phyloP scores from a whole-genome alignment of 2,888 invertebrate genomes.

The Pseudococcus viburni region DNA sequence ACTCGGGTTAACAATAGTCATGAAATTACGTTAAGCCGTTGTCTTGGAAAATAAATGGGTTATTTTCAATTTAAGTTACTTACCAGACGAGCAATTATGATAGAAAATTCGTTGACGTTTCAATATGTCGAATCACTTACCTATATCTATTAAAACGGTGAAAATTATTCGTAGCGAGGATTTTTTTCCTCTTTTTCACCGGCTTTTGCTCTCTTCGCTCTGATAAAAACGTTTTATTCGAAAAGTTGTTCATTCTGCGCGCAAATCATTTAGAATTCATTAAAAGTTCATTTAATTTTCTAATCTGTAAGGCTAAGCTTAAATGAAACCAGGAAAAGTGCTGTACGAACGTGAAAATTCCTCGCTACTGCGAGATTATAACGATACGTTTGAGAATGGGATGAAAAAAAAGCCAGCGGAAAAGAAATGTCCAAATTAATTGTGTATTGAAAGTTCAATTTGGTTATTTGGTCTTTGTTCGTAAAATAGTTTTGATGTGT shows the following conservation, averaged over 20 bases:
- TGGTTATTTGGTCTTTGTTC: not conserved
- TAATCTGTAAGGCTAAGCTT: slow-evolving; percentile 1
- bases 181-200: not conserved
- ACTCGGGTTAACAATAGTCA: slow-evolving; percentile 24
- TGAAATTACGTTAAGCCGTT: slow-evolving; percentile 39
- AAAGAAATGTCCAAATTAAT: slow-evolving; percentile 18
- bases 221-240: not conserved
- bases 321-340: slow-evolving; percentile 24
- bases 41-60: slow-evolving; percentile 44
- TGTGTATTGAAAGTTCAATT: slow-evolving; percentile 5
- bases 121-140: slow-evolving; percentile 22
- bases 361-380: not conserved
- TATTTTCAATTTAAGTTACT: slow-evolving; percentile 9
- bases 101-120: slow-evolving; percentile 37
- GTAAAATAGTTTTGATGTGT: not conserved
- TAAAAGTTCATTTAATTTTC: slow-evolving; percentile 28
- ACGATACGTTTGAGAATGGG: slow-evolving; percentile 18
- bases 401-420: not conserved
- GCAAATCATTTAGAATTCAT: slow-evolving; percentile 19
- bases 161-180: not conserved
- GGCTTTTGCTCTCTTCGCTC: not conserved
- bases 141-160: not conserved
- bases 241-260: slow-evolving; percentile 18
- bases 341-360: slow-evolving; percentile 7
- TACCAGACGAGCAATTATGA: not conserved